Conservation (phyloP, 2,797 vertebrate genomes). For the Hapalemur alaotrensis region DNA sequence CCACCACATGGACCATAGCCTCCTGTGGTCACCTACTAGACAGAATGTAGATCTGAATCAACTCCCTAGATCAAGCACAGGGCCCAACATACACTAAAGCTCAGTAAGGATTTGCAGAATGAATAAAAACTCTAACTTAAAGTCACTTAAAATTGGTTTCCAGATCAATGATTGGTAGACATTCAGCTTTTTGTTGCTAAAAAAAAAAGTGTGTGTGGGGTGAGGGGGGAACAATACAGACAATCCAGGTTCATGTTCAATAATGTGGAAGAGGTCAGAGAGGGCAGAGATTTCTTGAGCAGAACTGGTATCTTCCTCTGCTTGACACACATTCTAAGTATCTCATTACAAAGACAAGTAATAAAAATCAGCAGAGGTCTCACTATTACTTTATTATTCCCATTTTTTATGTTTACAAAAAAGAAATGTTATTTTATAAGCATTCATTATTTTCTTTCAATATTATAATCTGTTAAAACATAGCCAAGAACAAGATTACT, state of each 20-base stretch:
- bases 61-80: neutral
- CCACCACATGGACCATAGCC: neutral
- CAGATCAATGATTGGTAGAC: neutral
- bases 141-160: conserved; percentile 14
- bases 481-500: neutral
- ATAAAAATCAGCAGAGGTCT: neutral
- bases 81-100: neutral
- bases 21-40: neutral
- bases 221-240: neutral
- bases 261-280: neutral
- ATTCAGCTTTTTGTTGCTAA: neutral
- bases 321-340: neutral
- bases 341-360: neutral
- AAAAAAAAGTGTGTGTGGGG: neutral
- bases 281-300: neutral
- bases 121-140: conserved; percentile 3
- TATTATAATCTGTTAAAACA: neutral
- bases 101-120: neutral
- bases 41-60: neutral
- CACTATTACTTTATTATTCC: neutral
- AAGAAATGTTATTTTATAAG: conserved; percentile 24
- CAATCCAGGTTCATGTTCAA: neutral
- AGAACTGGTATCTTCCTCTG: neutral
- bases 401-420: neutral
- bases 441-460: conserved; percentile 27